Evolutionary conservation across 2,888 invertebrate genomes (phyloP).

Genomic region (Meiosimyza platycephala): DNA sequence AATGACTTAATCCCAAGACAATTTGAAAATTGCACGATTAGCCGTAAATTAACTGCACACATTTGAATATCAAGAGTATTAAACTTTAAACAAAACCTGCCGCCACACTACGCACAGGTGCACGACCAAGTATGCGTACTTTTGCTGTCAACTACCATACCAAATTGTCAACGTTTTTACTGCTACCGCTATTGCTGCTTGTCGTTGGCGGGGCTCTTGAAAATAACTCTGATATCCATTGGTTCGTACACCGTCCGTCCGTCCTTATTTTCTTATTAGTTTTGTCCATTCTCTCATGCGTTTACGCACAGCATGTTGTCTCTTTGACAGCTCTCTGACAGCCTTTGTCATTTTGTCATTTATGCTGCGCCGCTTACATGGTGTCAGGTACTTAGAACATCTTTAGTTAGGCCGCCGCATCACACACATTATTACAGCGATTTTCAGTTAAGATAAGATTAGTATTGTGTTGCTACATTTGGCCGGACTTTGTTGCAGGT

Average conservation of each 20-base stretch:
- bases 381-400: constrained; percentile 63
- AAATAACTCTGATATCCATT: neutral
- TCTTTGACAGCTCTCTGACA: constrained; percentile 49
- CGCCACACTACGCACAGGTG: neutral
- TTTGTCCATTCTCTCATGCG: constrained; percentile 40
- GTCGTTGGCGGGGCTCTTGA: neutral
- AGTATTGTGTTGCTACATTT: constrained; percentile 11
- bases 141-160: neutral
- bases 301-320: constrained; percentile 44
- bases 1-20: too few species aligned
- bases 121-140: neutral
- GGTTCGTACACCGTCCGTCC: neutral
- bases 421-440: constrained; percentile 41
- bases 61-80: constrained; percentile 5
- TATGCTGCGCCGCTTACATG: constrained; percentile 56
- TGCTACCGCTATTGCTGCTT: neutral
- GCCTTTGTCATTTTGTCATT: constrained; percentile 25
- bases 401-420: constrained; percentile 47
- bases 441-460: constrained; percentile 40
- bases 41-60: too few species aligned
- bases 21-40: neutral
- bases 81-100: neutral
- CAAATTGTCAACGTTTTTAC: constrained; percentile 3
- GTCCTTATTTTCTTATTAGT: constrained; percentile 17
- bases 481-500: constrained; percentile 11